Base-by-base conservation (phyloP, 1,140 invertebrate species). In the Medauroidea extradentata region DNA sequence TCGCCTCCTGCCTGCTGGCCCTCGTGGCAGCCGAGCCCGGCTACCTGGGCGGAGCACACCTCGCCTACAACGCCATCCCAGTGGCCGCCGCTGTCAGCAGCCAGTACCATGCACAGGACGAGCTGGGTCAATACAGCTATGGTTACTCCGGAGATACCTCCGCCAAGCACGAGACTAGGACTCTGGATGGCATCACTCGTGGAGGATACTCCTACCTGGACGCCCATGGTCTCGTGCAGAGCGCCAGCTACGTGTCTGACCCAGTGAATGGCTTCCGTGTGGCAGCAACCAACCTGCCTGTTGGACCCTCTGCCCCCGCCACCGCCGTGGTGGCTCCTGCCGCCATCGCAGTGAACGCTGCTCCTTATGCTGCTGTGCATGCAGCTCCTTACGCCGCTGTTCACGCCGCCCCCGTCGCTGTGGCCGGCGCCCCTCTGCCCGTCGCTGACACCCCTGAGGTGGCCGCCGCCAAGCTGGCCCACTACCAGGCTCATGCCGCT, bases 131-230 rank as follows among this genome's bases (percentile, higher is more conserved):
- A 60, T 86, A 86, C 69, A 77, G 77, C 59, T 89, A 86, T 68
- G 86, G 84, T 23, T 88, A 88, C 66, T 71, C 79, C 5, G 85
- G 84, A 53, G 84, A 83, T 56, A 78, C 80, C 39, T 85, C 83
- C 61, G 74, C 83, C 56, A 87, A 88, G 69, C 79, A 78, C 34
- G 86, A 88, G 73, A 75, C 80, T 1, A 80, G 81, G 59, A 78
- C 81, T 11, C 73, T 81, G 49, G 85, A 87, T 68, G 86, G 86
- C 5, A 78, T 83, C 25, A 86, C 84, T 5, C 80, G 79, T 25
- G 86, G 86, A 27, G 81, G 81, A 41, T 89, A 87, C 69, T 85
- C 83, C 54, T 89, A 88, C 66, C 76, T 89, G 19, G 87, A 89
- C 67, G 80, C 81, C 9, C 79, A 87, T 67, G 86, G 86, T 2